phyloP scores from a whole-genome alignment of 2,888 invertebrate genomes.

The Drosophila putrida region DNA sequence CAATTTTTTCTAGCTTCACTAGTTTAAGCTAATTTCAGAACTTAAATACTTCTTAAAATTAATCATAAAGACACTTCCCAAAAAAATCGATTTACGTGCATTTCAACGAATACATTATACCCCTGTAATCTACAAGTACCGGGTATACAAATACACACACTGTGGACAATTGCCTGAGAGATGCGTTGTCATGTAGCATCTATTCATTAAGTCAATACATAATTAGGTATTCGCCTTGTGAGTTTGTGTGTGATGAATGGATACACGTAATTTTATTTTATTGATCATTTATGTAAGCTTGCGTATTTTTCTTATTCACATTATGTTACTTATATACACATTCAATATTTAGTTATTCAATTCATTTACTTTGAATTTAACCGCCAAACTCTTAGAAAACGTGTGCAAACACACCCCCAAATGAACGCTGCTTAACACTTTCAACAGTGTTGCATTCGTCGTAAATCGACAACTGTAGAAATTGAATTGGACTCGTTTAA shows the following conservation, averaged over 20 bases:
- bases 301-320: neutral
- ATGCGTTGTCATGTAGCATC: conserved; percentile 30
- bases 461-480: neutral
- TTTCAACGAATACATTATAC: neutral
- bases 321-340: neutral
- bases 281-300: neutral
- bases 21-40: too few relatives aligned
- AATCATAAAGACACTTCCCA: too few relatives aligned
- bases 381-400: conserved; percentile 10
- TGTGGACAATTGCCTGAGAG: conserved; percentile 39
- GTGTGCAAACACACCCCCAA: neutral
- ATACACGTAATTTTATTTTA: neutral
- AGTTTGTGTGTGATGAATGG: neutral
- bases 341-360: neutral
- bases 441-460: conserved; percentile 28
- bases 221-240: conserved; percentile 27
- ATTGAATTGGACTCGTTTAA: neutral
- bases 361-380: conserved; percentile 16
- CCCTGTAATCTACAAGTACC: neutral
- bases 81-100: neutral
- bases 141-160: conserved; percentile 11
- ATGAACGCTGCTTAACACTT: conserved; percentile 30
- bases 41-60: too few relatives aligned
- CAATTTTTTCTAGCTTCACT: too few relatives aligned
- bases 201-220: conserved; percentile 51